Evolutionary conservation across 2,113 vertebrate species (phyloP), one percentile per base, ranked within the genome.

Genomic region (Periophthalmodon schlosseri): DNA sequence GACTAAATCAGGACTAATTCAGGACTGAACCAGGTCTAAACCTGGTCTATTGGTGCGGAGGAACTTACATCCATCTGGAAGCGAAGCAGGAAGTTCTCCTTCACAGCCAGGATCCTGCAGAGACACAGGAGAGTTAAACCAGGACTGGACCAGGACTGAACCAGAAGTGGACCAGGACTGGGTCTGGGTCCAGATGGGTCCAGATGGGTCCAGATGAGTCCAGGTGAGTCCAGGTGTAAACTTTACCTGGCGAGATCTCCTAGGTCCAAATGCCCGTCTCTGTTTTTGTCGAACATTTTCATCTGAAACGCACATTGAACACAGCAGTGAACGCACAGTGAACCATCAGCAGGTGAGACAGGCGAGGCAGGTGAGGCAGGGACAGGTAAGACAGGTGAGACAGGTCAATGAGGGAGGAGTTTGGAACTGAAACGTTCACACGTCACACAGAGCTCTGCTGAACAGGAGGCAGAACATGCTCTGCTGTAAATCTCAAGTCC

Each of bases 51-150:
- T 44, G 57, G 14, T 28, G 21, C 20, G 5, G 50, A 52, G 52
- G 8, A 18, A 96, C 96, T 96, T 89, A 97, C 97, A 69, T 97
- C 95, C 95, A 97, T 96, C 88, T 96, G 95, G 88, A 99, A 98
- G 28, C 98, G 96, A 54, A 98, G 94, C 68, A 99, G 91, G 69
- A 99, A 99, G 91, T 99, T 99, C 85, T 99, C 97, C 80, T 97
- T 95, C 74, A 99, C 91, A 0, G 95, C 90, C 88, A 99, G 86
- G 83, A 99, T 98, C 88, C 97, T 99, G 76, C 69, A 87, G 18
- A 72, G 15, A 15, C 3, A 52, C 49, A 61, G 52, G 61, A 60
- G 4, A 71, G 0, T 68, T 61, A n/a, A 2, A 28, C 7, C 33
- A 49, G 14, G 60, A 11, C 34, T 10, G 15, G 49, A 69, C 20